Evolutionary conservation across 2,888 invertebrate genomes (phyloP).

Genomic region (Chydorus sphaericus): DNA sequence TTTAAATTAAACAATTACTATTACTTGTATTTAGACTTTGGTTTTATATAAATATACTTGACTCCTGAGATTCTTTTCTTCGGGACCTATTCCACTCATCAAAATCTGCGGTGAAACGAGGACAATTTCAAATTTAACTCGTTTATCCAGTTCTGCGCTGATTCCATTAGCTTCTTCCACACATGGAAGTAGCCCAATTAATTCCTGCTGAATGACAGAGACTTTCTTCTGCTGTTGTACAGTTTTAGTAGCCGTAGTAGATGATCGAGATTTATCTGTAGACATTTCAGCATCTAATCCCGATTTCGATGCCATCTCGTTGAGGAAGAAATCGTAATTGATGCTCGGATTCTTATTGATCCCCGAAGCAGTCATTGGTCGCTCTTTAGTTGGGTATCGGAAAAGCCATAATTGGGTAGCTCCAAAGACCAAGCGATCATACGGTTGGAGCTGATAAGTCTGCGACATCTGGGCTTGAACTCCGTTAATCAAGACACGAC

Average conservation of each 20-base stretch:
- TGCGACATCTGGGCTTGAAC: slow-evolving; percentile 27
- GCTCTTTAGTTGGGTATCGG: slow-evolving; percentile 30
- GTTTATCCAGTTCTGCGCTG: slow-evolving; percentile 36
- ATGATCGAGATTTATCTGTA: too few relatives aligned
- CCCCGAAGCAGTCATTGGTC: slow-evolving; percentile 23
- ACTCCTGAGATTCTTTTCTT: slow-evolving; percentile 27
- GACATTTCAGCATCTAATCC: slow-evolving; percentile 24
- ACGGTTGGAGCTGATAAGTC: slow-evolving; percentile 32
- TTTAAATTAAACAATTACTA: background rate
- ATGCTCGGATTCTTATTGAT: slow-evolving; percentile 25
- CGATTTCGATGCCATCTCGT: slow-evolving; percentile 35
- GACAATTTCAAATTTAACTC: slow-evolving; percentile 36
- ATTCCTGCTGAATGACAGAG: slow-evolving; percentile 22
- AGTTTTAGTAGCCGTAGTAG: background rate
- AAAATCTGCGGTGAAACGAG: slow-evolving; percentile 36
- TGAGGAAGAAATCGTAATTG: slow-evolving; percentile 36
- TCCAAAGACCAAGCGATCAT: slow-evolving; percentile 39
- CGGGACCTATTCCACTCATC: slow-evolving; percentile 30
- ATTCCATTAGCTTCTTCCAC: slow-evolving; percentile 40
- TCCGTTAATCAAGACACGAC: slow-evolving; percentile 36
- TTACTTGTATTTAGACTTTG: background rate
- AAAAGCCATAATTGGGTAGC: slow-evolving; percentile 39
- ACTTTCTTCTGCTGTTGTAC: too few relatives aligned
- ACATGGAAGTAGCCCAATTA: slow-evolving; percentile 36
- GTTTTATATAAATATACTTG: background rate